Evolutionary conservation across 2,888 invertebrate genomes (phyloP), one percentile per base, ranked within the genome.

Genomic region (Lasioglossum figueresi): DNA sequence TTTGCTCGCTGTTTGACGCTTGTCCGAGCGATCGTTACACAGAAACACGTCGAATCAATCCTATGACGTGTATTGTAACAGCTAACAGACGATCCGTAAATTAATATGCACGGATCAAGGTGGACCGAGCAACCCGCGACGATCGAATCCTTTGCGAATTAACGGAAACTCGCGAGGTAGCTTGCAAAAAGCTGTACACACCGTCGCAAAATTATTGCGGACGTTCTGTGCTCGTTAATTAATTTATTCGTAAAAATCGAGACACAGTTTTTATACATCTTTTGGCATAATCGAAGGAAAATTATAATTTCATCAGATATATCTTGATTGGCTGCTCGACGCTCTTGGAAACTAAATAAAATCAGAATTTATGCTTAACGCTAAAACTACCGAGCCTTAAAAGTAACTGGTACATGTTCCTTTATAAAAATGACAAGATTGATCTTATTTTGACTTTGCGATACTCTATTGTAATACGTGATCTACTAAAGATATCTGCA

Each of bases 31-130:
- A 82, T 79, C 66, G 82, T 45, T 63, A 31, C 63, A 63, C 31
- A 75, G 76, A 84, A 66, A 72, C 40, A 31, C 16, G n/a, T 52
- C 37, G 73, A 63, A 37, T 45, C 43, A 66, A 77, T 70, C 52
- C n/a, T 48, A 8, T 23, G 56, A 34, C 52, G 59, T 77, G 70
- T 72, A 85, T 83, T 74, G 80, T 83, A 83, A 76, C 79, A 76
- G 74, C 71, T 78, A 78, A 82, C 70, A 75, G 43, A 23, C 74
- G 19, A 52, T 48, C 75, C 45, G 43, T 45, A 74, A 77, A 73
- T 56, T 80, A 56, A 80, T 83, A 83, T 34, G 27, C 2, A 56
- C 63, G 80, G 71, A 68, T 75, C 43, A 37, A 80, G 74, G 74
- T 77, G 80, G 75, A 70, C n/a, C 52, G 37, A 27, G 14, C 19